Base-by-base conservation (phyloP, 1,140 invertebrate genomes). In the Holcopasites calliopsidis region DNA sequence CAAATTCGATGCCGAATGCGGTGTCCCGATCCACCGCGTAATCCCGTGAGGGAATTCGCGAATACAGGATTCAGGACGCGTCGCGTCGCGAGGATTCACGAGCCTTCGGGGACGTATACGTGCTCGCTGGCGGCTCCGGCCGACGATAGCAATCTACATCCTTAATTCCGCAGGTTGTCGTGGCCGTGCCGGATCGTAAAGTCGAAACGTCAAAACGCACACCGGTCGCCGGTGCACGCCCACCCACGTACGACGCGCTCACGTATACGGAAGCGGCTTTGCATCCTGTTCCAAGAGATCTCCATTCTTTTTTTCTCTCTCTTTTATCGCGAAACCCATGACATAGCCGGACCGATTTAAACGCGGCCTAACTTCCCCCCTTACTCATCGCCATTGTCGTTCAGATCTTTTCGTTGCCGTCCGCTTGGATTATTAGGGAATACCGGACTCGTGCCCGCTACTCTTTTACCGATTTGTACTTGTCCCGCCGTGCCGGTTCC, bases 81-180 rank as follows among this genome's bases (percentile, higher is more conserved):
- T 54, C 50, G 38, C 42, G 61, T 33, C 55, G 33, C 55, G n/a
- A 21, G 64, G 65, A 76, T 76, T 81, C 79, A 49, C 77, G 71
- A 69, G 76, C 49, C 10, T 6, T 1, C 35, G n/a, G 40, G 55
- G 52, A 38, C 55, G 57, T 52, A 31, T 71, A 71, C 54, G 72
- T 62, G 54, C 42, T 13, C 57, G 79, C 55, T 65, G 4, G 38
- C 16, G 28, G 47, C 13, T 16, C 60, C 54, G 38, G 26, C 35
- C 68, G 66, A 71, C 80, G 82, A 84, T 84, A 82, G 78, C 83
- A 72, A 87, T 87, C 85, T 87, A 86, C 85, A 86, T 87, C 80
- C 81, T 86, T 85, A 85, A 85, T 86, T 85, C 83, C 80, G 74
- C 77, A 79, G 77, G 76, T 83, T 82, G 81, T 85, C 77, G 61